Evolutionary conservation across 2,797 vertebrate species (phyloP).

Genomic region (Ceryle rudis): DNA sequence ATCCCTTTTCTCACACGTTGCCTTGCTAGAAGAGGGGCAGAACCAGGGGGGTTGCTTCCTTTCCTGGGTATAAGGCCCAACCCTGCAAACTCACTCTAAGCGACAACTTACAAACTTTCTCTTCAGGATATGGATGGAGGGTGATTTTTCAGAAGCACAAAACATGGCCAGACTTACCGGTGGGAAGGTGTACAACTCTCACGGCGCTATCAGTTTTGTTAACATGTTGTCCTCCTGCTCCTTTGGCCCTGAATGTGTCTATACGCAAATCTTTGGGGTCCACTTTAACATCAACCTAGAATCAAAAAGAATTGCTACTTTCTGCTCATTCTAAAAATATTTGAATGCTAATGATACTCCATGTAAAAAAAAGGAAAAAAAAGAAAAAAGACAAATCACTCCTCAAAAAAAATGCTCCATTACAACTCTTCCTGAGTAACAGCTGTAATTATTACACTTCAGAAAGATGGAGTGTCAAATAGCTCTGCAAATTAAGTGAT

Average conservation of each 20-base stretch:
- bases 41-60: neutral
- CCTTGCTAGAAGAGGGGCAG: neutral
- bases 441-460: neutral
- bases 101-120: neutral
- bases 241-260: constrained; percentile 92
- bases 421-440: neutral
- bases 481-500: neutral
- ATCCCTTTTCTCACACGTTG: rapidly evolving
- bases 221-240: constrained; percentile 93
- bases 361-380: neutral
- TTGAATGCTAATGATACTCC: neutral
- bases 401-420: neutral
- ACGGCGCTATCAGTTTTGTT: constrained; percentile 97
- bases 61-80: neutral
- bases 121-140: neutral
- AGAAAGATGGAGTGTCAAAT: neutral
- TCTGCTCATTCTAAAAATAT: neutral
- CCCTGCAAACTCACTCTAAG: neutral
- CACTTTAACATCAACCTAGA: constrained; percentile 88
- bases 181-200: constrained; percentile 90
- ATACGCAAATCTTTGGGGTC: constrained; percentile 89
- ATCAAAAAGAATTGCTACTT: neutral
- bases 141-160: neutral
- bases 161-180: constrained; percentile 78
- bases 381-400: neutral